Evolutionary conservation across 2,797 vertebrate species (phyloP).

Genomic region (Melanogrammus aeglefinus): DNA sequence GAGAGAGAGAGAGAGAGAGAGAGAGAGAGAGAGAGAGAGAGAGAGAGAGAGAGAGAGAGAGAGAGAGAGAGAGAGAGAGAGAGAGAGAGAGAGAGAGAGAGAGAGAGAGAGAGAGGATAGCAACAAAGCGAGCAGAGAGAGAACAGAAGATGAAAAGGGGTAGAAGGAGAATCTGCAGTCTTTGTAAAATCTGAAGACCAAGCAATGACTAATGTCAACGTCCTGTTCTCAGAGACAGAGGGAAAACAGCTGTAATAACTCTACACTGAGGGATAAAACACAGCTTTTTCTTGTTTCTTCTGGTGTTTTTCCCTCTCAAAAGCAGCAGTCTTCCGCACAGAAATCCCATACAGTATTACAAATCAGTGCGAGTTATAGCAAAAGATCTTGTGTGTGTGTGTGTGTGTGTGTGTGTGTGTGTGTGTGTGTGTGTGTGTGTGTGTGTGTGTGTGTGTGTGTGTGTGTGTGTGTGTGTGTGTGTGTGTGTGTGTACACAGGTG

Average conservation of each 20-base stretch:
- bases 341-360: constrained; percentile 2
- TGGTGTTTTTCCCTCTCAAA: not conserved
- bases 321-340: not conserved
- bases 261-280: not conserved
- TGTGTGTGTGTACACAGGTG: not conserved
- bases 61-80: not conserved
- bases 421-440: not conserved
- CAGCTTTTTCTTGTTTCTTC: not conserved
- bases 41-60: constrained; percentile 4
- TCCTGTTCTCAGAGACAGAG: no score
- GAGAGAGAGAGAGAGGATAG: constrained; percentile 5
- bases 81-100: constrained; percentile 6
- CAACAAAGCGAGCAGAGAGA: not conserved
- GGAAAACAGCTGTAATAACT: not conserved
- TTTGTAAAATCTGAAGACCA: not conserved
- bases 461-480: not conserved
- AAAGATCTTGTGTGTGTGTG: not conserved
- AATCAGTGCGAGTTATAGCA: not conserved
- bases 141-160: not conserved
- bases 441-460: not conserved
- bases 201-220: not conserved
- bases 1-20: constrained; percentile 8
- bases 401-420: not conserved
- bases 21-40: not conserved
- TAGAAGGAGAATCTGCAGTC: not conserved